phyloP scores from a whole-genome alignment of 2,888 invertebrate genomes.

The Rutpela maculata region DNA sequence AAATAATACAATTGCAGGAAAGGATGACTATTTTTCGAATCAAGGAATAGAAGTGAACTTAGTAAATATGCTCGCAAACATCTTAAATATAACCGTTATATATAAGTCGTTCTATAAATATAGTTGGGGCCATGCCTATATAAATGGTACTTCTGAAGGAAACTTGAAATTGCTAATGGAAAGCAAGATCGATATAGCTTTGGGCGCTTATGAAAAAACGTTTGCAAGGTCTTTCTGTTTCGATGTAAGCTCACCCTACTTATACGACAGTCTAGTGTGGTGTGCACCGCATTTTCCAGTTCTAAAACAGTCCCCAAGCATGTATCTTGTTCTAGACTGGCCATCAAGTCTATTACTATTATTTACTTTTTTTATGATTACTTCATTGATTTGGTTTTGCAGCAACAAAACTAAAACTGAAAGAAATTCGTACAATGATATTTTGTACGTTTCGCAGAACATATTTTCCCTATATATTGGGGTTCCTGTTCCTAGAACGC shows the following conservation, averaged over 20 bases:
- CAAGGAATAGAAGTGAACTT: constrained; percentile 56
- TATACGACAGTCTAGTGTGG: constrained; percentile 67
- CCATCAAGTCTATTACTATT: constrained; percentile 1
- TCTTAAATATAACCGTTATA: constrained; percentile 49
- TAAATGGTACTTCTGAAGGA: constrained; percentile 63
- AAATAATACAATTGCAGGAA: constrained; percentile 30
- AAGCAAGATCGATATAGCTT: constrained; percentile 63
- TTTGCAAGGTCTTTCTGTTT: constrained; percentile 61
- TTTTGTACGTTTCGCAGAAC: constrained; percentile 44
- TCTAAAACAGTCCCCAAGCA: constrained; percentile 2
- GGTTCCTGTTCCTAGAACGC: constrained; percentile 56
- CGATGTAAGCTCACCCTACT: constrained; percentile 64
- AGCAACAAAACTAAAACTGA: constrained; percentile 25
- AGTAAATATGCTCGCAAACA: constrained; percentile 50
- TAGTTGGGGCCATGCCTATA: constrained; percentile 49
- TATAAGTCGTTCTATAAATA: constrained; percentile 45
- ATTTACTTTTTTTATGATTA: constrained; percentile 14
- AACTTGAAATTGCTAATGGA: constrained; percentile 59
- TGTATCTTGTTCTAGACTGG: constrained; percentile 18
- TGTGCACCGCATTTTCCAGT: constrained; percentile 66
- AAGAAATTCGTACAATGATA: constrained; percentile 35
- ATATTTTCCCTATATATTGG: constrained; percentile 53
- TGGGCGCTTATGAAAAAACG: constrained; percentile 67
- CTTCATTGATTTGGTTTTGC: constrained; percentile 9
- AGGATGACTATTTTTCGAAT: constrained; percentile 32